These are phyloP conservation scores for Hafferia zeledoni DNA, from an alignment of 2,797 vertebrate species.

Conservation along the genomic window DNA sequence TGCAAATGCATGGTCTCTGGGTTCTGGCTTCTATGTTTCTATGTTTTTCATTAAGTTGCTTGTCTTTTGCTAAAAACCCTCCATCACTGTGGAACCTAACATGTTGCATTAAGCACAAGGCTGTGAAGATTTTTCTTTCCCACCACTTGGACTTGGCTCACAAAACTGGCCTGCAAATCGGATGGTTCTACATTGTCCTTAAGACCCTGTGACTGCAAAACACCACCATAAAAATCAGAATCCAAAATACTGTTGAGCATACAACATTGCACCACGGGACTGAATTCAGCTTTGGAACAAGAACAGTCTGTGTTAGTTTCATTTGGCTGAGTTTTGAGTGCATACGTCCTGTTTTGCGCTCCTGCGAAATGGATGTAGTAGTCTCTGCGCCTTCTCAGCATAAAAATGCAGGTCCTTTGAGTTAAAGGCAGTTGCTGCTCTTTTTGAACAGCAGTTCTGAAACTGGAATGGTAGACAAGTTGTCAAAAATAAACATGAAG, in stretches of 20 bases:
- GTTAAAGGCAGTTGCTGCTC: background rate
- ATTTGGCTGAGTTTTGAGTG: background rate
- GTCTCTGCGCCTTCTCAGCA: background rate
- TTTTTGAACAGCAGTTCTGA: background rate
- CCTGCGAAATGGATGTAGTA: background rate
- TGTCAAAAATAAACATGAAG: background rate
- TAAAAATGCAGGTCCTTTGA: background rate
- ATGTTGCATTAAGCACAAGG: background rate
- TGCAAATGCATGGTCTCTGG: background rate
- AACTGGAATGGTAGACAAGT: background rate
- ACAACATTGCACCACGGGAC: background rate
- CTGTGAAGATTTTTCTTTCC: background rate
- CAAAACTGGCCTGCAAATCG: background rate
- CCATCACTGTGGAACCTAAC: background rate
- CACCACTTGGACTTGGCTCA: background rate
- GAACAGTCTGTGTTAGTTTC: background rate
- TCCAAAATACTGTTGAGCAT: background rate
- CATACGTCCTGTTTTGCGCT: background rate
- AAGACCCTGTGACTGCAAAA: background rate
- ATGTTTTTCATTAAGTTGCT: slow-evolving; percentile 25
- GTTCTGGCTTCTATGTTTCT: background rate
- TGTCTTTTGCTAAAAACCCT: background rate
- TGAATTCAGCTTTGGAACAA: background rate
- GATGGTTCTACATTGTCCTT: background rate
- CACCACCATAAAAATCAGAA: background rate